Conservation (phyloP, 2,888 invertebrate species). For the Eremobia ochroleuca region DNA sequence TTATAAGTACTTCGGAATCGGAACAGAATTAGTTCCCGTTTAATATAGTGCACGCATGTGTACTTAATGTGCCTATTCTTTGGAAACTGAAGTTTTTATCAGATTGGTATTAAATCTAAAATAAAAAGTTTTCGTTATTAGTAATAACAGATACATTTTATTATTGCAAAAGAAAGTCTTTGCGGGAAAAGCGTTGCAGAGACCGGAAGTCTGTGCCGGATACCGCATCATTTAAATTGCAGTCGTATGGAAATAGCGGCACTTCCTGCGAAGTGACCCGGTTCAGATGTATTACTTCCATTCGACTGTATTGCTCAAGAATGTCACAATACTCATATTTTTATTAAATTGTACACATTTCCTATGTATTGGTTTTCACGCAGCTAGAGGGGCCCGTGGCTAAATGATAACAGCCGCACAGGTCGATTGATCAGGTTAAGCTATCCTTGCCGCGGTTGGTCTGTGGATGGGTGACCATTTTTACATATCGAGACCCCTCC, state of each 20-base stretch:
- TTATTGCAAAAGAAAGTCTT: constrained; percentile 63
- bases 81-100: neutral
- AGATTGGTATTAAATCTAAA: neutral
- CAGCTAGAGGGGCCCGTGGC: too few species aligned
- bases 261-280: constrained; percentile 80
- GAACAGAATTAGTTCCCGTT: constrained; percentile 63
- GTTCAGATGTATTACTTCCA: constrained; percentile 68
- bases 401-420: too few species aligned
- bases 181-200: constrained; percentile 71
- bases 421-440: too few species aligned
- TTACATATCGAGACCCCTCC: too few species aligned
- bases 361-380: neutral
- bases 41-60: constrained; percentile 10
- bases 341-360: constrained; percentile 21
- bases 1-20: constrained; percentile 58
- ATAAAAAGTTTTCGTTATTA: neutral
- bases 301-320: constrained; percentile 58
- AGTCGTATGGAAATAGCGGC: constrained; percentile 83
- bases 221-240: constrained; percentile 81
- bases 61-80: constrained; percentile 1
- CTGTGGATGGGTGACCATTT: too few species aligned
- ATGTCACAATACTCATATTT: constrained; percentile 48
- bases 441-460: too few species aligned
- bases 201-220: constrained; percentile 81
- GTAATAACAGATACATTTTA: constrained; percentile 9